Evolutionary conservation across 2,113 vertebrate species (phyloP), one percentile per base, ranked within the genome.

Genomic region (Synchiropus splendidus): DNA sequence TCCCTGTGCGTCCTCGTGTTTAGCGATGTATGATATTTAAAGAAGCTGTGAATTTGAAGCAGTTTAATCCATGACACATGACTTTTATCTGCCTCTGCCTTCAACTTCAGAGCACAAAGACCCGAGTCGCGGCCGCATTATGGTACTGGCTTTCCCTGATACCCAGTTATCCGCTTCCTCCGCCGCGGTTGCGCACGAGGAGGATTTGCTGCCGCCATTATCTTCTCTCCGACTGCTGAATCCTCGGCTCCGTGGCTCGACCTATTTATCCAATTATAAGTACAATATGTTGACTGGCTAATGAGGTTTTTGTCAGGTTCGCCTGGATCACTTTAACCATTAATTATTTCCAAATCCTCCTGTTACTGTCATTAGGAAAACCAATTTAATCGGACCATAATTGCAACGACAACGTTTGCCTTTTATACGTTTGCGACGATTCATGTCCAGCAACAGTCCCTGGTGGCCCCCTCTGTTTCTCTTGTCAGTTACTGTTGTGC

Each of bases 341-440:
- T 38, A 50, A 47, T 63, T 39, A 39, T 64, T 61, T 58, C 34
- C 35, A 54, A 52, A 50, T 49, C 46, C 44, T 30, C 21, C 21
- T 27, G 21, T 52, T 35, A 36, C 42, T 12, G 30, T 16, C 21
- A 51, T 49, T 43, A 14, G 53, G 32, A 55, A 44, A 37, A 34
- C 33, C 17, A 12, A 27, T 58, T 67, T 53, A 54, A 64, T 61
- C 55, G 48, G 54, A 61, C 40, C 4, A 30, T 14, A 39, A 63
- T 54, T 53, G 39, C 38, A 35, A 12, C 32, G 32, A 59, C 42
- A 36, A 40, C 10, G 3, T 27, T n/a, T n/a, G n/a, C n/a, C n/a
- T n/a, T 33, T 42, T 6, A 33, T 42, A 18, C 31, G 61, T 58
- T 64, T 41, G 35, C 39, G 17, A 36, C 50, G 45, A 61, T 54